These are phyloP conservation scores for Scaptomyza graminum DNA, from an alignment of 1,140 invertebrate species.

Conservation along the genomic window DNA sequence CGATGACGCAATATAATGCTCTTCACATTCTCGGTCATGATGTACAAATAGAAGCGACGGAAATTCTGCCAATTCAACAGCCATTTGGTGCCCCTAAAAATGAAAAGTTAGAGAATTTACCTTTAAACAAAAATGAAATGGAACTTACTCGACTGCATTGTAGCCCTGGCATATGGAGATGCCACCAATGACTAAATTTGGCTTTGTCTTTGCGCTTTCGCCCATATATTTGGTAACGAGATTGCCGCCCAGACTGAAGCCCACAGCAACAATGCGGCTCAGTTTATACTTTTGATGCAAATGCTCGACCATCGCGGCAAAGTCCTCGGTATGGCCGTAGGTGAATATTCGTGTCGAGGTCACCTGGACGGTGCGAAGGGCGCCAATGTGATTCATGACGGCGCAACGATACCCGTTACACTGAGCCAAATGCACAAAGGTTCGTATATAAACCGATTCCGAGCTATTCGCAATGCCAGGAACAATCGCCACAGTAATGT, in stretches of 20 bases:
- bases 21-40: constrained; percentile 96
- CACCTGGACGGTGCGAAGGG: constrained; percentile 91
- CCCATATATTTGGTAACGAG: constrained; percentile 95
- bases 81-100: constrained; percentile 89
- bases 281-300: constrained; percentile 89
- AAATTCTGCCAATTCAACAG: constrained; percentile 94
- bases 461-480: constrained; percentile 97
- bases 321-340: constrained; percentile 95
- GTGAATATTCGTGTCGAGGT: constrained; percentile 95
- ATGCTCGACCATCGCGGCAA: constrained; percentile 90
- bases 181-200: constrained; percentile 91
- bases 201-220: constrained; percentile 87
- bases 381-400: constrained; percentile 97
- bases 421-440: constrained; percentile 95
- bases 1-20: constrained; percentile 92
- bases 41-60: constrained; percentile 93
- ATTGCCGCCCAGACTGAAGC: constrained; percentile 96
- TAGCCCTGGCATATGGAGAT: constrained; percentile 97
- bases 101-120: no score
- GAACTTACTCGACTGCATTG: constrained; percentile 91
- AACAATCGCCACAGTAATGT: constrained; percentile 94
- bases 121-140: no score
- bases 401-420: constrained; percentile 94
- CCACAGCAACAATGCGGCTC: constrained; percentile 92
- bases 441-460: constrained; percentile 96